Conservation (phyloP, 2,113 vertebrate species). For the Plestiodon gilberti region DNA sequence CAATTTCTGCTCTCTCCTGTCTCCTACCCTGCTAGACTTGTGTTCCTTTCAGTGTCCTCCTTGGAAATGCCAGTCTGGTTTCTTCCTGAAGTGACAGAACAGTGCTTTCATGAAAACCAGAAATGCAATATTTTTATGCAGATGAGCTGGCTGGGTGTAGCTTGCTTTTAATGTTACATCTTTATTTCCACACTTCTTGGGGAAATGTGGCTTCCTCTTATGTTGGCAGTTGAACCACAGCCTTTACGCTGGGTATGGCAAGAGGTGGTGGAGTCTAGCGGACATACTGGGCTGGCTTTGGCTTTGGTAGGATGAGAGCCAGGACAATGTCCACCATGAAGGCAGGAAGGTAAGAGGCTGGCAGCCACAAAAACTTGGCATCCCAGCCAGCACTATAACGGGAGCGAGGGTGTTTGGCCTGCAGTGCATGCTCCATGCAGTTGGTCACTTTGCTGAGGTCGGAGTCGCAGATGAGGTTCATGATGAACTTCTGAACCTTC, state of each 20-base stretch:
- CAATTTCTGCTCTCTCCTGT: too few species aligned
- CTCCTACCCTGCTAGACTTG: neutral
- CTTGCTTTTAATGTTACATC: neutral
- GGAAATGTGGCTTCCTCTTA: neutral
- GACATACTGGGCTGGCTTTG: slow-evolving; percentile 79
- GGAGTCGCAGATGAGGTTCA: slow-evolving; percentile 84
- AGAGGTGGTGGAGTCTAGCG: slow-evolving; percentile 39
- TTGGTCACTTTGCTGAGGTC: slow-evolving; percentile 89
- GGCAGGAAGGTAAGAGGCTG: slow-evolving; percentile 90
- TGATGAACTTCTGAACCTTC: slow-evolving; percentile 81
- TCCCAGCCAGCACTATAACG: slow-evolving; percentile 96
- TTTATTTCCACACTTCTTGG: slow-evolving; percentile 12
- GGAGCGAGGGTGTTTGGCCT: slow-evolving; percentile 82
- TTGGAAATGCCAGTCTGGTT: neutral
- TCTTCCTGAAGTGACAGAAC: neutral
- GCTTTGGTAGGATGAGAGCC: slow-evolving; percentile 84
- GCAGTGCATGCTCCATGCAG: slow-evolving; percentile 90
- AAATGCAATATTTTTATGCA: neutral
- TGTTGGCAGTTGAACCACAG: neutral
- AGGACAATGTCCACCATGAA: slow-evolving; percentile 83
- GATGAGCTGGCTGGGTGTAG: neutral
- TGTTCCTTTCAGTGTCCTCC: neutral
- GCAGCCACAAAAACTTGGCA: slow-evolving; percentile 93
- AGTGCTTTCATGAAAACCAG: too few species aligned
- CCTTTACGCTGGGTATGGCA: neutral